Evolutionary conservation across 1,140 invertebrate genomes (phyloP), one percentile per base, ranked within the genome.

Genomic region (Sycophaga agraensis): DNA sequence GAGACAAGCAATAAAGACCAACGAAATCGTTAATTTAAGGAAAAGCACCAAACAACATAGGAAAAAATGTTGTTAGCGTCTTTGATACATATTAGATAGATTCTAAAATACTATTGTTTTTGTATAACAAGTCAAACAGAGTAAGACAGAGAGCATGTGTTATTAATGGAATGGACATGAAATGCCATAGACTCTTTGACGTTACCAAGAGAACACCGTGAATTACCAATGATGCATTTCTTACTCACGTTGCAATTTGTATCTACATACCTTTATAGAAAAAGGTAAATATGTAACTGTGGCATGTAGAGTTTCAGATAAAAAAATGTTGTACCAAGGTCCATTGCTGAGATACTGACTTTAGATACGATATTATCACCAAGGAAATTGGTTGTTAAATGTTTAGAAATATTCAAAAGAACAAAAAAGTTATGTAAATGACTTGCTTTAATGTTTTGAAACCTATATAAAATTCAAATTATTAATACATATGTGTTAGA

Each of bases 1-100:
- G 65, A 70, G 83, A 66, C 84, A 85, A 72, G 82, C 78, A n/a
- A 83, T 82, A 65, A 84, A 87, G 69, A 82, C 82, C 55, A 84
- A 78, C 66, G 83, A 84, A 69, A 84, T 80, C 37, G 81, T 84
- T 26, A 79, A 82, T 72, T 63, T 84, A 68, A 81, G 78, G n/a
- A 80, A 79, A 75, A 77, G 70, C 66, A 77, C 78, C 48, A 81
- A 79, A 64, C 77, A 79, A 45, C 71, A 77, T 63, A 76, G 73
- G 64, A 80, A 79, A 67, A 76, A 73, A 68, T 81, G 77, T 71
- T 81, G 79, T 80, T 81, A 81, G 73, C 78, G 67, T 56, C 39
- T 67, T 65, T 31, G 43, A 59, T 66, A 37, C 51, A 50, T 58
- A 50, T 60, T 68, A 73, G 49, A 55, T 69, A 65, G 53, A 61